Evolutionary conservation across 2,888 invertebrate species (phyloP), one percentile per base, ranked within the genome.

Genomic region (Acanthosoma haemorrhoidale): DNA sequence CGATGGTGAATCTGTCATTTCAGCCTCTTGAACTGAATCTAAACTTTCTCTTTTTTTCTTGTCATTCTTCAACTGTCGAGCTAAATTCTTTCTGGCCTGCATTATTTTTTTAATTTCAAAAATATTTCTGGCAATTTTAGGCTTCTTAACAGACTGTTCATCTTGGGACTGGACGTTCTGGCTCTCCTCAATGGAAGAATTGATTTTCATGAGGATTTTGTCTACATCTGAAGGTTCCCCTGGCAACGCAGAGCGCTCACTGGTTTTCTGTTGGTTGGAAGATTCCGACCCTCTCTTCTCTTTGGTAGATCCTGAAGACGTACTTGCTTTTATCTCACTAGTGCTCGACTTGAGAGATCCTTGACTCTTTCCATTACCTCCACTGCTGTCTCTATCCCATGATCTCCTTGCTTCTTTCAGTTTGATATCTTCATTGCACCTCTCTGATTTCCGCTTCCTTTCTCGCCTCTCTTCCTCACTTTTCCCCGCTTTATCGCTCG

Each of bases 301-400:
- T 38, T 38, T 36, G 15, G 6, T 43, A 2, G 66, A 38, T 2
- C 36, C 29, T 9, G 29, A 31, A 15, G 67, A 43, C 1, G 64
- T 25, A 13, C 31, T 39, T 29, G 13, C 36, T 25, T 39, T 64
- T 34, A 16, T 43, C 21, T 57, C 57, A 29, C 38, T 32, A 18
- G 9, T 36, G 11, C 32, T 57, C 34, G 32, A n/a, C 15, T 34
- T 67, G 5, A 34, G 51, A 3, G 76, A 77, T n/a, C 79, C 79
- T 15, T 76, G 77, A 16, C 79, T 79, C 16, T 79, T 80, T 59
- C 80, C 79, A 73, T 79, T 79, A 38, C 82, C 81, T 80, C 36
- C 91, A 75, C 90, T 91, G 0, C 91, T 91, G 80, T 92, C 90
- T 72, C 89, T 83, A 75, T 90, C 92, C 0, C 90, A 89, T 0